A percentile compares a stretch with the other conserved stretches of the same genome.
Conservation (phyloP, 2,797 vertebrate genomes). For the Semotilus atromaculatus region DNA sequence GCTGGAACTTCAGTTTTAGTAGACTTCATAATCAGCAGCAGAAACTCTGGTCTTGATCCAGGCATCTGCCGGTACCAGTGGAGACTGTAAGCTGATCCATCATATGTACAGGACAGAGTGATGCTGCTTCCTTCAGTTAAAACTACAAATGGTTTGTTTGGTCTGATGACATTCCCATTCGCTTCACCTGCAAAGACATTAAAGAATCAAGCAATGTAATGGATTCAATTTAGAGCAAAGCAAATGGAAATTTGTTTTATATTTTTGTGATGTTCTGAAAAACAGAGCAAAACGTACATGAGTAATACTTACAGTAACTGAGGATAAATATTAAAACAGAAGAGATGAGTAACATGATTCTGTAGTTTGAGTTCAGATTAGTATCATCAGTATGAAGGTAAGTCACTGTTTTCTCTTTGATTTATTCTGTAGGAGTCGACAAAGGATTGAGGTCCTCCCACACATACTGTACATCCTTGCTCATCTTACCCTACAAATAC, state of each 20-base stretch:
- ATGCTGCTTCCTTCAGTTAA: constrained; percentile 9
- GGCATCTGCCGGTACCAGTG: constrained; percentile 44
- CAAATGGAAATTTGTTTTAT: neutral
- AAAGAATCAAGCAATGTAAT: neutral
- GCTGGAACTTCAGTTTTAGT: neutral
- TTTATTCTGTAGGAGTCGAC: neutral
- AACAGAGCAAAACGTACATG: too few species aligned
- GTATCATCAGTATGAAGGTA: neutral
- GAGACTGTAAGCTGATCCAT: neutral
- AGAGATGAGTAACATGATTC: neutral
- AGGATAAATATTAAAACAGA: neutral
- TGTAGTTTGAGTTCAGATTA: neutral
- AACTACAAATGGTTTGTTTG: neutral
- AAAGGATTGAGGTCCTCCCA: constrained; percentile 8
- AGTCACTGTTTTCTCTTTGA: neutral
- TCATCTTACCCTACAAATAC: neutral
- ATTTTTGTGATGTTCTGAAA: neutral
- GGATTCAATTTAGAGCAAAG: neutral
- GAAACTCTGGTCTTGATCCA: constrained; percentile 36
- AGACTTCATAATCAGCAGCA: constrained; percentile 2
- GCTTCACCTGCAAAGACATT: neutral
- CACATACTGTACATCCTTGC: neutral
- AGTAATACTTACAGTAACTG: constrained; percentile 1
- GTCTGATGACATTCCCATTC: constrained; percentile 3
- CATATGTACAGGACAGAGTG: constrained; percentile 34